Evolutionary conservation across 2,113 vertebrate species (phyloP).

Genomic region (Gymnobelideus leadbeateri): DNA sequence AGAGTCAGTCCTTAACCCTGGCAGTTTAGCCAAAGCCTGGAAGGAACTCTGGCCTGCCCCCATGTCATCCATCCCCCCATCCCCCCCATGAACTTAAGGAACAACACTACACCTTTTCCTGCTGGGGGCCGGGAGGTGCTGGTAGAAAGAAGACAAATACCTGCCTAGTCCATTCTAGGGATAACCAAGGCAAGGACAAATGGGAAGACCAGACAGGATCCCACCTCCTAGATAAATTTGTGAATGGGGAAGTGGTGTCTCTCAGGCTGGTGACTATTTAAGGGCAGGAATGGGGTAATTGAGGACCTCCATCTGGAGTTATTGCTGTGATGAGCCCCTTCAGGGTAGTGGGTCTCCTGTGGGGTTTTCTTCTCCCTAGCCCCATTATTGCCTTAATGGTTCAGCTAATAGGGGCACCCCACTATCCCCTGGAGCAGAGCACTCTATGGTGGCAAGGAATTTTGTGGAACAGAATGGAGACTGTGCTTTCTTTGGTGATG

Average conservation of each 20-base stretch:
- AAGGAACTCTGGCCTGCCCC: background rate
- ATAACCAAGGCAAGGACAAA: background rate
- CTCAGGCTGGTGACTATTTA: background rate
- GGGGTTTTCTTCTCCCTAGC: background rate
- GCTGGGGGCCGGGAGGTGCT: background rate
- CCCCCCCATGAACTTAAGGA: background rate
- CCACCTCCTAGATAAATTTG: background rate
- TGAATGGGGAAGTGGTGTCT: background rate
- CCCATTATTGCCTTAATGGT: background rate
- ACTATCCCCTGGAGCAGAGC: background rate
- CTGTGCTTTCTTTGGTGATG: constrained; percentile 1
- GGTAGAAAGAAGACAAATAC: background rate
- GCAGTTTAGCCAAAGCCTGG: background rate
- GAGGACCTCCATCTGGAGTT: background rate
- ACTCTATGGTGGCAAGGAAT: background rate
- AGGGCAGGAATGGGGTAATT: background rate
- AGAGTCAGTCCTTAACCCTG: background rate
- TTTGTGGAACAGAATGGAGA: background rate
- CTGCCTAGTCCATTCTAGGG: background rate
- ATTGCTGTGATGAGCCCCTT: background rate
- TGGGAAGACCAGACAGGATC: background rate
- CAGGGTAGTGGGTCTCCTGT: background rate
- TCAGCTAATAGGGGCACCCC: background rate
- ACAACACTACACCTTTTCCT: background rate
- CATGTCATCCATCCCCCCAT: rapidly evolving